Conservation (phyloP, 1,140 invertebrate species). For the Lepidotrigona ventralis region DNA sequence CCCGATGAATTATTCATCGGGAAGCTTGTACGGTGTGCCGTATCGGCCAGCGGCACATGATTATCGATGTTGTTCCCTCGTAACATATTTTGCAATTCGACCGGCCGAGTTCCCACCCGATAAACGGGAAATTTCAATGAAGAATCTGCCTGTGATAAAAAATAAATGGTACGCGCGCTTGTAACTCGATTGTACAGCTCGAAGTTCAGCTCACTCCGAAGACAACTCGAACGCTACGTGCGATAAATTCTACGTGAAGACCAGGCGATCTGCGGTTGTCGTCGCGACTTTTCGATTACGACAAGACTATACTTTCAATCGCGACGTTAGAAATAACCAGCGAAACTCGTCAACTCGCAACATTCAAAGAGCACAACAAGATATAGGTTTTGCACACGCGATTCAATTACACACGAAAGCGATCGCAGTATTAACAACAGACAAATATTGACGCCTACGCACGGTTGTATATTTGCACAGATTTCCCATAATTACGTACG, state of each 20-base stretch:
- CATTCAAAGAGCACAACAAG: background rate
- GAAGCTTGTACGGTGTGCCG: constrained; percentile 10
- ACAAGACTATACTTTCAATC: too few species aligned
- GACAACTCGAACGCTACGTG: background rate
- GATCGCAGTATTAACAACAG: background rate
- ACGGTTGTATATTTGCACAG: background rate
- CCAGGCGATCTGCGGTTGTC: too few species aligned
- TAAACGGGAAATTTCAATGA: background rate
- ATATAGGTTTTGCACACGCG: background rate
- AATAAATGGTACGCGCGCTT: background rate
- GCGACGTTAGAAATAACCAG: too few species aligned
- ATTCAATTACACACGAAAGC: background rate
- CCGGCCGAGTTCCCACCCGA: background rate
- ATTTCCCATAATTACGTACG: background rate
- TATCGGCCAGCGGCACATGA: constrained; percentile 27
- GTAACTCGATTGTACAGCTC: background rate
- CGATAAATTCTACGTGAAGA: too few species aligned
- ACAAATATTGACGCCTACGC: background rate
- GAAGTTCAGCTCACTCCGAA: background rate
- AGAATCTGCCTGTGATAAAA: background rate
- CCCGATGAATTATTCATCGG: constrained; percentile 60
- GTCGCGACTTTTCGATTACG: too few species aligned
- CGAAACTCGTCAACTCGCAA: too few species aligned
- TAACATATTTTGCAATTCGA: constrained; percentile 33
- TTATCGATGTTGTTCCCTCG: constrained; percentile 16